A percentile compares a stretch with the other conserved stretches of the same genome.
These are phyloP conservation scores for Euzophera pinguis DNA, from an alignment of 2,888 invertebrate species.

Conservation along the genomic window DNA sequence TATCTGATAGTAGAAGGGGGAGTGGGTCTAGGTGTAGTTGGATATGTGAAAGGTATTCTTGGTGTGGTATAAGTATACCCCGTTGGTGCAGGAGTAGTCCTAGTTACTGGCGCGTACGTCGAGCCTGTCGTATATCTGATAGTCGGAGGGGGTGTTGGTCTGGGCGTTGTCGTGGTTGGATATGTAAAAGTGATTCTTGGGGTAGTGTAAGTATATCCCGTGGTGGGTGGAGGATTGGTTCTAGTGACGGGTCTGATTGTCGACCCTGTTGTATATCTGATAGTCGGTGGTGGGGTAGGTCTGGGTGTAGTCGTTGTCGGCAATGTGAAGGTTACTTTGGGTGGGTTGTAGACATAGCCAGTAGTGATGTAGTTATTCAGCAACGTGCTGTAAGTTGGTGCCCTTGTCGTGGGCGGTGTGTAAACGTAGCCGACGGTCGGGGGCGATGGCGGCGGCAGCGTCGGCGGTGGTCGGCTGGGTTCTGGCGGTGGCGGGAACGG, in stretches of 20 bases:
- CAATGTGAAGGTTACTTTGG: constrained; percentile 3
- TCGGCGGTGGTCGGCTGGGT: constrained; percentile 17
- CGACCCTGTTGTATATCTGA: neutral
- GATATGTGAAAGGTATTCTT: constrained; percentile 1
- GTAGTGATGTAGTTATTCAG: constrained; percentile 13
- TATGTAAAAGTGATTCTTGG: constrained; percentile 13
- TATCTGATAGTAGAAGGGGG: constrained; percentile 15
- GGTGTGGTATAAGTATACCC: constrained; percentile 10
- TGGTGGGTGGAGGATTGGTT: constrained; percentile 16
- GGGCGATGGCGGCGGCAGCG: constrained; percentile 15
- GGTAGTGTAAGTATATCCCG: constrained; percentile 14
- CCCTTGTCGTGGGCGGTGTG: constrained; percentile 12
- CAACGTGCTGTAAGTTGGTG: constrained; percentile 14
- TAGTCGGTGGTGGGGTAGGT: constrained; percentile 6
- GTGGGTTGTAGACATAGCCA: constrained; percentile 13
- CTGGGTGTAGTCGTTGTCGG: neutral
- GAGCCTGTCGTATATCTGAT: neutral
- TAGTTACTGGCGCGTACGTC: neutral
- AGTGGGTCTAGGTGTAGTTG: constrained; percentile 11
- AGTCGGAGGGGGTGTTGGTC: constrained; percentile 17
- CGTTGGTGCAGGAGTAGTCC: constrained; percentile 7
- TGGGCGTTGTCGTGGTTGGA: constrained; percentile 11
- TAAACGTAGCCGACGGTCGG: neutral
- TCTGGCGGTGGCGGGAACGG: constrained; percentile 49
- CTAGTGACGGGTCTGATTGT: constrained; percentile 2